These are phyloP conservation scores for Prochilodus magdalenae DNA, from an alignment of 2,113 vertebrate species.

Conservation along the genomic window DNA sequence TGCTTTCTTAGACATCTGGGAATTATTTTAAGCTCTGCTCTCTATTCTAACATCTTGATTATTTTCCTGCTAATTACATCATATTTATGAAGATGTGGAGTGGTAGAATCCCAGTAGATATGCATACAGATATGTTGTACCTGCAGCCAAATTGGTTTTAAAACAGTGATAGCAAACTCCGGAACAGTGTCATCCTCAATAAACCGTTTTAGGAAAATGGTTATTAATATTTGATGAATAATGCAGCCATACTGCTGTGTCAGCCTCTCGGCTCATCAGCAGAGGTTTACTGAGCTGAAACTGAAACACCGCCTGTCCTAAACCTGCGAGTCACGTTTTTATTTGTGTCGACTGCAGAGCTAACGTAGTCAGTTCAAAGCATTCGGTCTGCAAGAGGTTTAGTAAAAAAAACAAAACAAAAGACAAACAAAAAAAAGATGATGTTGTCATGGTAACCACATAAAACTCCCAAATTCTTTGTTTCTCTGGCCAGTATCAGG, in stretches of 20 bases:
- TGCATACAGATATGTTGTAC: no score
- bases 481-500: slow-evolving; percentile 39
- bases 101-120: no score
- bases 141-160: no score
- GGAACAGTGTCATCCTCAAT: no score
- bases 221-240: not conserved
- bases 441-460: slow-evolving; percentile 48
- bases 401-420: not conserved
- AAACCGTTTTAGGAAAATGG: no score
- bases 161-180: no score
- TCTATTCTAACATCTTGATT: no score
- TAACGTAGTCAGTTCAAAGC: slow-evolving; percentile 51
- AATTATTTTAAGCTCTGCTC: no score
- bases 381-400: slow-evolving; percentile 24
- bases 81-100: no score
- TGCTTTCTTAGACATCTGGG: no score
- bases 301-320: not conserved
- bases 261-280: not conserved
- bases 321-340: slow-evolving; percentile 15
- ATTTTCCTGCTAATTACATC: no score
- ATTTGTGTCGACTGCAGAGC: slow-evolving; percentile 30
- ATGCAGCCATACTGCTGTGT: not conserved
- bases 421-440: slow-evolving; percentile 18
- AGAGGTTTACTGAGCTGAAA: slow-evolving; percentile 8
- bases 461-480: slow-evolving; percentile 37